phyloP scores from a whole-genome alignment of 2,797 vertebrate species.

The Peromyscus aztecus region DNA sequence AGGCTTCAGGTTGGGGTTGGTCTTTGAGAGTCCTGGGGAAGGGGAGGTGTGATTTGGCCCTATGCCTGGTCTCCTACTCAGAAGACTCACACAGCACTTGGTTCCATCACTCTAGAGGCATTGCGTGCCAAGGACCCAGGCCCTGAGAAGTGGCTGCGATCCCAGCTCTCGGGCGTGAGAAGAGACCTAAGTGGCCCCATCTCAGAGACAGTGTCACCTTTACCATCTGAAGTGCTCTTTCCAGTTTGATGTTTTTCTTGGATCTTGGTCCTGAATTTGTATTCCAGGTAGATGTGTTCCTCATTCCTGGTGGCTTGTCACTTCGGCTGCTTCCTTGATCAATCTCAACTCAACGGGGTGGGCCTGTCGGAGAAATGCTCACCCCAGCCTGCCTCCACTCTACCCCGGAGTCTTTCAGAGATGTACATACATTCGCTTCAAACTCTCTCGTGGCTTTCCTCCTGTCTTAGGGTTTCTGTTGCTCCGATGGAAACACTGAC shows the following conservation, averaged over 20 bases:
- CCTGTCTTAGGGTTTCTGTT: not conserved
- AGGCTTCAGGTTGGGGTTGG: constrained; percentile 39
- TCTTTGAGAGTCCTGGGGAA: not conserved
- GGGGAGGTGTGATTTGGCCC: not conserved
- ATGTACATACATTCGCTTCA: not conserved
- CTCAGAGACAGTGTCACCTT: constrained; percentile 48
- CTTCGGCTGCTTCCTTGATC: not conserved
- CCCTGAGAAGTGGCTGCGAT: constrained; percentile 7
- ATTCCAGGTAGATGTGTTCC: constrained; percentile 44
- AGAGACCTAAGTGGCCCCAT: constrained; percentile 23
- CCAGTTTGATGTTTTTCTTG: constrained; percentile 74
- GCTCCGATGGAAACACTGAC: not conserved
- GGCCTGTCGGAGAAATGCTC: not conserved
- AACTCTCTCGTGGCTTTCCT: not conserved
- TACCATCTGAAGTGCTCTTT: constrained; percentile 72
- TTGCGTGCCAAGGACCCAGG: not conserved
- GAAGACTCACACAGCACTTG: not conserved
- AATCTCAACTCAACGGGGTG: not conserved
- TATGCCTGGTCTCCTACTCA: not conserved
- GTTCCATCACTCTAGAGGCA: not conserved
- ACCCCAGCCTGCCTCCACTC: not conserved
- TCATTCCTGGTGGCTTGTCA: constrained; percentile 56
- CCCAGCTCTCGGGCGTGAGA: not conserved
- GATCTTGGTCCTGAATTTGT: constrained; percentile 65
- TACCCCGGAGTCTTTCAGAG: not conserved